phyloP scores from a whole-genome alignment of 2,888 invertebrate genomes.

The Ischnus inquisitorius region DNA sequence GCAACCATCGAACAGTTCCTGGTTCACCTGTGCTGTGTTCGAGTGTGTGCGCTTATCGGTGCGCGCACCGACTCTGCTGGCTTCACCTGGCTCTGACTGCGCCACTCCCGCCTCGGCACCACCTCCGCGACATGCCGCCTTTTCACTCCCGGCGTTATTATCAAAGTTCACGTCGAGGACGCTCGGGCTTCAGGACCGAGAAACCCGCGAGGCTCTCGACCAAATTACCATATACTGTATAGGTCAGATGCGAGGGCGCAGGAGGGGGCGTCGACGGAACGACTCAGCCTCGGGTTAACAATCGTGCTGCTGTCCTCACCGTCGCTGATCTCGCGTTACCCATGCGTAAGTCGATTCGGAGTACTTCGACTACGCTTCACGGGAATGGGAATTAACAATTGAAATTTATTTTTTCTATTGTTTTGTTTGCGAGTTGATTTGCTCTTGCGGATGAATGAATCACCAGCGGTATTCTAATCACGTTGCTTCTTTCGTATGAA shows the following conservation, averaged over 20 bases:
- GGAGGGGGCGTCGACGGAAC: slow-evolving; percentile 64
- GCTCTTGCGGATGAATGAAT: not conserved
- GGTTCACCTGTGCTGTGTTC: slow-evolving; percentile 80
- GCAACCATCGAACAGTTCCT: slow-evolving; percentile 78
- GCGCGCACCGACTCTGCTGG: slow-evolving; percentile 34
- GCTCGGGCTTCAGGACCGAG: slow-evolving; percentile 60
- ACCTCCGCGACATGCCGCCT: slow-evolving; percentile 82
- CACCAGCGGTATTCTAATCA: no score
- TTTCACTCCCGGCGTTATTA: slow-evolving; percentile 82
- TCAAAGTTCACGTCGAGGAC: slow-evolving; percentile 84
- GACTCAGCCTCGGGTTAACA: slow-evolving; percentile 62
- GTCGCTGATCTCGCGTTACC: slow-evolving; percentile 1
- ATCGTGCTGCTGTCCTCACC: slow-evolving; percentile 48
- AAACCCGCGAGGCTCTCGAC: slow-evolving; percentile 61
- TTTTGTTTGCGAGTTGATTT: not conserved
- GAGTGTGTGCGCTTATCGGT: slow-evolving; percentile 32
- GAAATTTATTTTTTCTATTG: not conserved
- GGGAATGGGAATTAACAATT: not conserved
- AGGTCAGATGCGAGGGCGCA: slow-evolving; percentile 66
- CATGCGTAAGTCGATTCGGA: slow-evolving; percentile 41
- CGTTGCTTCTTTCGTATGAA: no score
- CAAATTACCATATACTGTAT: slow-evolving; percentile 72
- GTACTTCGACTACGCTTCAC: not conserved
- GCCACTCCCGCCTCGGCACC: slow-evolving; percentile 81
- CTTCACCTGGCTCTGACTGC: slow-evolving; percentile 77